Evolutionary conservation across 2,113 vertebrate species (phyloP).

Genomic region (Neopipo cinnamomea): DNA sequence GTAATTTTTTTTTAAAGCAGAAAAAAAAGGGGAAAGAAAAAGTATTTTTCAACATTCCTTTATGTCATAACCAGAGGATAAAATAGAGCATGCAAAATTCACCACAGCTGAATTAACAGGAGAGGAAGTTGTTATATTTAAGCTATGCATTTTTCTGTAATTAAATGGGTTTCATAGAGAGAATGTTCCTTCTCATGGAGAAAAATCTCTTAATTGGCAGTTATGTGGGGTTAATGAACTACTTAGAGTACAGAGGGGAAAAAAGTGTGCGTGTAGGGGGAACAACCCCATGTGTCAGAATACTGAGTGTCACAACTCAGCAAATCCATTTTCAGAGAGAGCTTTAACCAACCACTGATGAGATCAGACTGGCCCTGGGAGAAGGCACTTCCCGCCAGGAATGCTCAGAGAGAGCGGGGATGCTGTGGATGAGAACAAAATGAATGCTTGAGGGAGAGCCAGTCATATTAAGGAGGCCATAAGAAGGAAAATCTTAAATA

Average conservation of each 20-base stretch:
- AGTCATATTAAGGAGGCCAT: neutral
- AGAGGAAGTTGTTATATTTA: neutral
- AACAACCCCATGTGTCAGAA: neutral
- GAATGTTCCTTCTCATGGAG: neutral
- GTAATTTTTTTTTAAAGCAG: too few relatives aligned
- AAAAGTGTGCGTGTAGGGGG: too few relatives aligned
- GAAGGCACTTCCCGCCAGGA: neutral
- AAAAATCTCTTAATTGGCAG: constrained; percentile 16
- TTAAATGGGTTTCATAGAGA: constrained; percentile 6
- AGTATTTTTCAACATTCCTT: neutral
- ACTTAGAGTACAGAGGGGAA: neutral
- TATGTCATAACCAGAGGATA: neutral
- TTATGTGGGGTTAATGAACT: constrained; percentile 36
- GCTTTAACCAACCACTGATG: neutral
- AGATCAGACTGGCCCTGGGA: neutral
- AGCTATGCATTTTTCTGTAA: constrained; percentile 1
- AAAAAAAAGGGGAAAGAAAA: neutral
- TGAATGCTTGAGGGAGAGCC: neutral
- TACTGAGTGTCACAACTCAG: neutral
- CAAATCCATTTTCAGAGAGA: neutral
- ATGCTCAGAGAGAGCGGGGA: neutral
- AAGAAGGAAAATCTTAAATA: neutral
- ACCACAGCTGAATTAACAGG: neutral
- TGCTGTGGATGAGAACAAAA: neutral
- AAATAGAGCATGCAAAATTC: neutral